Conservation (phyloP, 64 coral and sea anemone species). For the Pocillopora damicornis region DNA sequence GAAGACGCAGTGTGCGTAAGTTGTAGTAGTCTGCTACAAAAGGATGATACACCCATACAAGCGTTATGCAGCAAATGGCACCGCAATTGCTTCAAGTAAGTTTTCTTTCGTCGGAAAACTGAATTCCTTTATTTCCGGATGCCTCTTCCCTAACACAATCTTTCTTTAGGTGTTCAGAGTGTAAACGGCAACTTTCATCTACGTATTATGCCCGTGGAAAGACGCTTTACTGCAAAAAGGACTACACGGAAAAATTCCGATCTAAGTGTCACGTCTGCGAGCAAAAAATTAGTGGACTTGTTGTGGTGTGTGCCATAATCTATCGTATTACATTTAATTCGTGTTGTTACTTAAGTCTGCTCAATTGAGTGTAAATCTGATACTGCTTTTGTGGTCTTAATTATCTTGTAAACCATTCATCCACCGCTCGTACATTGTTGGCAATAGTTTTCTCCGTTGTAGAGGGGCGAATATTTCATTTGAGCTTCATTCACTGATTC, state of each 20-base stretch:
- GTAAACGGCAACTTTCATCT: constrained; percentile 51
- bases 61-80: constrained; percentile 32
- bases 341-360: not conserved
- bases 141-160: not conserved
- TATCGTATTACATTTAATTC: not conserved
- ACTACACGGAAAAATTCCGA: constrained; percentile 57
- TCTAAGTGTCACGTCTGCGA: constrained; percentile 70
- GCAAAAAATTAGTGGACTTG: constrained; percentile 74
- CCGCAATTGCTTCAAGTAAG: constrained; percentile 19
- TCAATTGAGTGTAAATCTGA: not conserved
- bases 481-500: not conserved
- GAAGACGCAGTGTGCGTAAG: not conserved
- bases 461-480: no score
- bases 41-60: not conserved
- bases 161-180: constrained; percentile 61
- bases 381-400: not conserved
- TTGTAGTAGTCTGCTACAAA: not conserved
- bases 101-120: not conserved
- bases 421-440: no score
- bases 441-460: no score
- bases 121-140: not conserved
- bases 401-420: no score
- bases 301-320: constrained; percentile 60
- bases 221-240: constrained; percentile 76
- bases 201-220: constrained; percentile 72